These are phyloP conservation scores for Macroteleia sp. DNA, from an alignment of 2,888 invertebrate species.

Conservation along the genomic window DNA sequence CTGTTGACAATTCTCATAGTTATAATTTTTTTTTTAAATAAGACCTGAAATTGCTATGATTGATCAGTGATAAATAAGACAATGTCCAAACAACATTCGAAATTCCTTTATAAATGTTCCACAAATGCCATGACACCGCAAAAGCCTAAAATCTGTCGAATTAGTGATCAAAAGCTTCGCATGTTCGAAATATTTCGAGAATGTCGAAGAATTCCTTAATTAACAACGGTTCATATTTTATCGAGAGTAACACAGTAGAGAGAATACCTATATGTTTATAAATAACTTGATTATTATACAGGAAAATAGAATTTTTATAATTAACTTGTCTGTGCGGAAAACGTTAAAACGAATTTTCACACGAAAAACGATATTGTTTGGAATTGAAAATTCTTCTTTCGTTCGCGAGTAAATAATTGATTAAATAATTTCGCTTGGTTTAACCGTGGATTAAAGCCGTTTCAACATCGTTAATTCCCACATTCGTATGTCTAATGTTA, in stretches of 20 bases:
- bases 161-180: conserved; percentile 19
- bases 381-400: background rate
- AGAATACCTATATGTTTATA: conserved; percentile 15
- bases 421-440: background rate
- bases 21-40: too few relatives aligned
- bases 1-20: too few relatives aligned
- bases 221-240: conserved; percentile 35
- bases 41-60: too few relatives aligned
- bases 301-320: too few relatives aligned
- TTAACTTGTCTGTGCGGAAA: too few relatives aligned
- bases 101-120: too few relatives aligned
- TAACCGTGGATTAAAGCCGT: conserved; percentile 32
- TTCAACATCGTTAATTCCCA: conserved; percentile 27
- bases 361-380: too few relatives aligned
- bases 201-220: conserved; percentile 49
- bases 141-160: conserved; percentile 24
- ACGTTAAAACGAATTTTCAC: too few relatives aligned
- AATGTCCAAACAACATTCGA: too few relatives aligned
- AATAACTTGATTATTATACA: conserved; percentile 21
- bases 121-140: conserved; percentile 17
- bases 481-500: conserved; percentile 33
- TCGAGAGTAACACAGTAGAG: conserved; percentile 2
- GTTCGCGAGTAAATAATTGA: conserved; percentile 4
- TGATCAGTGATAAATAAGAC: too few relatives aligned
- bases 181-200: conserved; percentile 30